Evolutionary conservation across 2,888 invertebrate species (phyloP).

Genomic region (Criorhina ranunculi): DNA sequence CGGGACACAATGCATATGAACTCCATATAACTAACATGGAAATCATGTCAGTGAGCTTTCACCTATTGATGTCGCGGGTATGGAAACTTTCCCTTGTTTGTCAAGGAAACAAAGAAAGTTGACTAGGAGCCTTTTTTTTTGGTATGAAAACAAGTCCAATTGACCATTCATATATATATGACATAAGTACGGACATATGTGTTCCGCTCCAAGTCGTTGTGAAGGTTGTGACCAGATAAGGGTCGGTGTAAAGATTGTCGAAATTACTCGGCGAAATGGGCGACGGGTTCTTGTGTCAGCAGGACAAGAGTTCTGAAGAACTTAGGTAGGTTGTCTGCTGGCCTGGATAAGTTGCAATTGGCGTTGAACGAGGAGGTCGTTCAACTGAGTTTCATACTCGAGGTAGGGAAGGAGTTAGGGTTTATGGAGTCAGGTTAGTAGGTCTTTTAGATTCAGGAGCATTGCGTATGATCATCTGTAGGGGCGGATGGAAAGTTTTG

Average conservation of each 20-base stretch:
- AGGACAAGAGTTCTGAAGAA: not conserved
- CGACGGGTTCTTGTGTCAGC: slow-evolving; percentile 1
- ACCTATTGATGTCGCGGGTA: no score
- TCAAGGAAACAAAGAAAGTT: no score
- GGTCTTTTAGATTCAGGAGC: not conserved
- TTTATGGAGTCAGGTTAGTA: not conserved
- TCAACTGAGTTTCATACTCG: not conserved
- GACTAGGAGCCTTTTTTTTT: no score
- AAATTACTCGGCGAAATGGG: not conserved
- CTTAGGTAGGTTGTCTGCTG: not conserved
- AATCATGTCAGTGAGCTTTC: no score
- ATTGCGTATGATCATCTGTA: not conserved
- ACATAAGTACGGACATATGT: no score
- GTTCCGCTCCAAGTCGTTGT: not conserved
- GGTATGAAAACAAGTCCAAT: no score
- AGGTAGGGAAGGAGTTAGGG: not conserved
- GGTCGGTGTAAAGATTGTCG: not conserved
- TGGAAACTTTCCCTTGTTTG: no score
- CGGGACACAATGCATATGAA: no score
- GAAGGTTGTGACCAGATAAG: not conserved
- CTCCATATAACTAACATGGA: no score
- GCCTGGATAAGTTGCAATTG: no score
- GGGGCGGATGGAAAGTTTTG: not conserved
- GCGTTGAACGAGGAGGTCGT: not conserved
- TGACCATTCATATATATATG: no score